Percentiles rank a stretch among this genome's conserved stretches.
Evolutionary conservation across 2,888 invertebrate genomes (phyloP).

Genomic region (Pteria penguin): DNA sequence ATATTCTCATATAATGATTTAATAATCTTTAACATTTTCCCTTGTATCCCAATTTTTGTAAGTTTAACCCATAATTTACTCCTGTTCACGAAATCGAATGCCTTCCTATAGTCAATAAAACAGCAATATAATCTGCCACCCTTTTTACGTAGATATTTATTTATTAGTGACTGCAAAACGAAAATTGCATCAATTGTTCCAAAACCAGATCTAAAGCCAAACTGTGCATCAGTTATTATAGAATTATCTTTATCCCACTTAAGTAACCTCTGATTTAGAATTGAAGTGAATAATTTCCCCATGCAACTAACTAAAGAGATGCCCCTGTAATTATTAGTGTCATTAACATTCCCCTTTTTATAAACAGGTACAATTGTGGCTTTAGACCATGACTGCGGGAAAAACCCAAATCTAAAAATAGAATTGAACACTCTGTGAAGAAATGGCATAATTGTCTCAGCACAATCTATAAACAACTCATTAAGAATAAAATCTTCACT

Average conservation of each 20-base stretch:
- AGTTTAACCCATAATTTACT: constrained; percentile 1
- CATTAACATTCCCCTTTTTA: too few relatives aligned
- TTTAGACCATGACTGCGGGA: constrained; percentile 3
- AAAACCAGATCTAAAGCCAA: neutral
- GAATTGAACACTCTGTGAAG: neutral
- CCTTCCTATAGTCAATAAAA: constrained; percentile 3
- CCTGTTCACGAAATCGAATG: neutral
- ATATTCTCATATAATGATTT: neutral
- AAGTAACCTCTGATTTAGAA: constrained; percentile 1
- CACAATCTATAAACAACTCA: neutral
- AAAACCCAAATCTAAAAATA: constrained; percentile 9
- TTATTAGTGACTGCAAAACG: neutral
- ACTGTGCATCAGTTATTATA: neutral
- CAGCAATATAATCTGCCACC: constrained; percentile 7
- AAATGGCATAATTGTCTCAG: neutral
- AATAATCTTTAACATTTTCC: neutral
- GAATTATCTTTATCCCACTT: neutral
- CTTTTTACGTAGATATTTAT: neutral
- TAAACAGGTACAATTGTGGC: neutral
- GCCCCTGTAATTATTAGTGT: neutral
- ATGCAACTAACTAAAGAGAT: neutral
- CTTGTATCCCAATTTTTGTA: neutral
- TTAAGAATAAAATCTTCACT: neutral
- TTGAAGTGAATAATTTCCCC: constrained; percentile 1
- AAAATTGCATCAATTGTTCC: constrained; percentile 3